These are phyloP conservation scores for Acromyrmex echinatior DNA, from an alignment of 1,140 invertebrate genomes.

Conservation along the genomic window DNA sequence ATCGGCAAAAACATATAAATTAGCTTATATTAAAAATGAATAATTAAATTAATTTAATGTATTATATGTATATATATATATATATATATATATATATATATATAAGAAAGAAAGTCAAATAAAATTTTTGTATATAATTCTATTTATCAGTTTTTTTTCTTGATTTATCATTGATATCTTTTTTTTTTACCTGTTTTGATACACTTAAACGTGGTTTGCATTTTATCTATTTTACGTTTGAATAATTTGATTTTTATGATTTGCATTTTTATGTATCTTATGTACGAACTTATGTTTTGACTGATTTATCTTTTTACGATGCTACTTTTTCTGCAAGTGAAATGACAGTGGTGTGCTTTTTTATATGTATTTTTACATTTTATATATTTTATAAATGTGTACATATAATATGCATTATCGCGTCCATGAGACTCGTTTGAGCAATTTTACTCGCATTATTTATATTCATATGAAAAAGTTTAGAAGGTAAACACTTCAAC, in stretches of 20 bases:
- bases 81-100: no score
- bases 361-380: neutral
- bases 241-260: neutral
- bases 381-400: constrained; percentile 23
- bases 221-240: neutral
- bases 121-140: neutral
- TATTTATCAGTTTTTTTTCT: neutral
- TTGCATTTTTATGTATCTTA: neutral
- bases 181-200: neutral
- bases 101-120: neutral
- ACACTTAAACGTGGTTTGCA: neutral
- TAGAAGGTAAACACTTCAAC: neutral
- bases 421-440: neutral
- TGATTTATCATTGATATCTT: neutral
- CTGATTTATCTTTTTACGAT: neutral
- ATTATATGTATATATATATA: no score
- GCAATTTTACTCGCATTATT: neutral
- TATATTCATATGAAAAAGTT: neutral
- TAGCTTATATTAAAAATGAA: no score
- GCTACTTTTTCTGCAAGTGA: neutral
- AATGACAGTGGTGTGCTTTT: neutral
- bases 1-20: neutral
- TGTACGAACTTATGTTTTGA: neutral
- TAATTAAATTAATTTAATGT: no score
- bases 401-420: neutral